A percentile compares a stretch with the other conserved stretches of the same genome.
phyloP scores from a whole-genome alignment of 2,113 vertebrate species.

The Notarius lentiginosus region DNA sequence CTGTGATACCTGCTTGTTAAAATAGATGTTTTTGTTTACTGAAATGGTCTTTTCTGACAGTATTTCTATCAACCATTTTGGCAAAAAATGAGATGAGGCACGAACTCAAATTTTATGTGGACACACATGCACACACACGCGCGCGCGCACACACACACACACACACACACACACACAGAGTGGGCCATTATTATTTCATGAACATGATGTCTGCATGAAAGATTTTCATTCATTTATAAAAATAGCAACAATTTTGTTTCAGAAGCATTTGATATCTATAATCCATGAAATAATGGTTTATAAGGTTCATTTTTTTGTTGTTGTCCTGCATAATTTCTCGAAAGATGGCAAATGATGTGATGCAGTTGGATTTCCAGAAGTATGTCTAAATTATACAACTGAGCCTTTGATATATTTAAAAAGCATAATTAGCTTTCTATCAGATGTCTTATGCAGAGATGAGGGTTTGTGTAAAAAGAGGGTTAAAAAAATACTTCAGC shows the following conservation, averaged over 20 bases:
- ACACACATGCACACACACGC: neutral
- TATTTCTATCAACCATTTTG: neutral
- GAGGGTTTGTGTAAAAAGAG: neutral
- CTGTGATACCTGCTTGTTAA: neutral
- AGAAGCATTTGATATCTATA: conserved; percentile 4
- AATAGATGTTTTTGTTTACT: neutral
- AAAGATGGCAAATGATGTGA: conserved; percentile 24
- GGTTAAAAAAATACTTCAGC: neutral
- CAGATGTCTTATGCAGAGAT: neutral
- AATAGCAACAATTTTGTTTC: neutral
- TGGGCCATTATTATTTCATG: neutral
- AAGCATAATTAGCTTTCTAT: conserved; percentile 39
- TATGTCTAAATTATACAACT: conserved; percentile 24
- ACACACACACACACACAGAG: neutral
- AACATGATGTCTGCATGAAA: neutral
- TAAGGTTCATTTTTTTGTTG: neutral
- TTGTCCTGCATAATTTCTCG: conserved; percentile 21
- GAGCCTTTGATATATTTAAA: conserved; percentile 43
- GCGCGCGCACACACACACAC: neutral
- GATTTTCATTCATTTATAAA: neutral
- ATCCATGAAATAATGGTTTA: conserved; percentile 8
- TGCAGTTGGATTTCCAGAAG: neutral
- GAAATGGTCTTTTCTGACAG: conserved; percentile 15
- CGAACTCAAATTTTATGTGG: neutral
- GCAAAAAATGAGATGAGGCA: conserved; percentile 2